Conservation (phyloP, 2,797 vertebrate genomes). For the Peromyscus aztecus region DNA sequence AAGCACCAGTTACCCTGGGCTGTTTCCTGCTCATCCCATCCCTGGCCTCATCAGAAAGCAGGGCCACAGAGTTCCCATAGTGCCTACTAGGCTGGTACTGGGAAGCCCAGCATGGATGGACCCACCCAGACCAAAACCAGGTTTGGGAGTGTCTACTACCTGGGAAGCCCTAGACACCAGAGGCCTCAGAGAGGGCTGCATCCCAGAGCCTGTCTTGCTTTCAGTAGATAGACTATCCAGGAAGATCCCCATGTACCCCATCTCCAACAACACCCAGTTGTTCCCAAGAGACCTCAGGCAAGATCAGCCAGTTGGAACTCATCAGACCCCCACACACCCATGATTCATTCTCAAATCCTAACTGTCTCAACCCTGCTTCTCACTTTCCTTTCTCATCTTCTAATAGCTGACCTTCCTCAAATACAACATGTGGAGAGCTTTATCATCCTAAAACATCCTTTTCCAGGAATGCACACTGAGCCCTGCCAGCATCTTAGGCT, state of each 20-base stretch:
- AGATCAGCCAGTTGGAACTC: background rate
- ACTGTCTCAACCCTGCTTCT: too few relatives aligned
- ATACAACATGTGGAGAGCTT: too few relatives aligned
- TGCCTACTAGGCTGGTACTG: background rate
- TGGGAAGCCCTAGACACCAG: rapidly evolving
- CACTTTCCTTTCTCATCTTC: background rate
- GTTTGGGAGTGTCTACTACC: rapidly evolving
- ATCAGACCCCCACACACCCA: background rate
- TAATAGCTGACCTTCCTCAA: background rate
- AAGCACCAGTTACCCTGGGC: background rate
- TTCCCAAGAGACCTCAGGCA: background rate
- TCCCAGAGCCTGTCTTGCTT: background rate
- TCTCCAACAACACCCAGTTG: background rate
- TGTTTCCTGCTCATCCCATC: rapidly evolving
- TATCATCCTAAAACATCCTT: background rate
- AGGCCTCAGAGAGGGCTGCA: background rate
- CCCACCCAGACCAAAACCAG: too few relatives aligned
- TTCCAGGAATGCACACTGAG: background rate
- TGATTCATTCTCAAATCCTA: background rate
- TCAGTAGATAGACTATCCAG: background rate
- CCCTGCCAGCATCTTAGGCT: background rate
- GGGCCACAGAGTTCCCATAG: background rate
- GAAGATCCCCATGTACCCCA: background rate
- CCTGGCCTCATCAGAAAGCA: background rate
- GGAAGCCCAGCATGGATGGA: background rate